Evolutionary conservation across 2,888 invertebrate genomes (phyloP).

Genomic region (Ypsolopha sequella): DNA sequence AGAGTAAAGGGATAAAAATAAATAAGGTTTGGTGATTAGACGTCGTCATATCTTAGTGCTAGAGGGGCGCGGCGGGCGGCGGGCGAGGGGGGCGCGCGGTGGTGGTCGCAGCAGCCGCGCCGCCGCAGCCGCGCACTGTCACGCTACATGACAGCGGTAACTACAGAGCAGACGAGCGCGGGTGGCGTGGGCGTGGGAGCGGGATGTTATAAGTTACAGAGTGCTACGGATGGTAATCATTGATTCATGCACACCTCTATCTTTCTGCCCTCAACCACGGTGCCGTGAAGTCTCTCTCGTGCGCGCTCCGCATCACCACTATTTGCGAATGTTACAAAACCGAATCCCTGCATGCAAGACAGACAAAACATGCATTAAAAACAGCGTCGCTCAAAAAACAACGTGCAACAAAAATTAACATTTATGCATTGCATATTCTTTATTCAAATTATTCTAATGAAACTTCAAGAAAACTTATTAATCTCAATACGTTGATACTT

Average conservation of each 20-base stretch:
- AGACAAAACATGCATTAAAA: slow-evolving; percentile 95
- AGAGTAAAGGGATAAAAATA: slow-evolving; percentile 73
- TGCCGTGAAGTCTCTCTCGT: slow-evolving; percentile 99
- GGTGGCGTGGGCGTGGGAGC: slow-evolving; percentile 67
- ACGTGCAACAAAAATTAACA: slow-evolving; percentile 82
- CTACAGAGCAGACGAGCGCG: slow-evolving; percentile 70
- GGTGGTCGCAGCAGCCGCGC: not conserved
- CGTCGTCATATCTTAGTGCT: slow-evolving; percentile 57
- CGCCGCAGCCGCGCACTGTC: slow-evolving; percentile 7
- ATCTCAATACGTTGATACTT: slow-evolving; percentile 66
- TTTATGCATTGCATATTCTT: slow-evolving; percentile 73
- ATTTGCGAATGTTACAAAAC: slow-evolving; percentile 99
- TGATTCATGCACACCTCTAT: slow-evolving; percentile 99
- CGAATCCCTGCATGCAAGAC: slow-evolving; percentile 99
- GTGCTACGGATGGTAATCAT: slow-evolving; percentile 73
- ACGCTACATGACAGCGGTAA: slow-evolving; percentile 60
- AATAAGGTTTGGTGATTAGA: slow-evolving; percentile 69
- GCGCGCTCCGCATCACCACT: slow-evolving; percentile 99
- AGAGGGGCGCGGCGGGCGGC: slow-evolving; percentile 25
- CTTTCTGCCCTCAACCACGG: slow-evolving; percentile 99
- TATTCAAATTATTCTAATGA: slow-evolving; percentile 58
- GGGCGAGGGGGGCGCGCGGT: slow-evolving; percentile 19
- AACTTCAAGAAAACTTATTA: slow-evolving; percentile 60
- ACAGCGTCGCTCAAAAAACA: slow-evolving; percentile 83
- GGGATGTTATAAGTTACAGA: slow-evolving; percentile 75